Percentiles rank a stretch among this genome's conserved stretches.
Evolutionary conservation across 2,797 vertebrate genomes (phyloP).

Genomic region (Sandelia bainsii): DNA sequence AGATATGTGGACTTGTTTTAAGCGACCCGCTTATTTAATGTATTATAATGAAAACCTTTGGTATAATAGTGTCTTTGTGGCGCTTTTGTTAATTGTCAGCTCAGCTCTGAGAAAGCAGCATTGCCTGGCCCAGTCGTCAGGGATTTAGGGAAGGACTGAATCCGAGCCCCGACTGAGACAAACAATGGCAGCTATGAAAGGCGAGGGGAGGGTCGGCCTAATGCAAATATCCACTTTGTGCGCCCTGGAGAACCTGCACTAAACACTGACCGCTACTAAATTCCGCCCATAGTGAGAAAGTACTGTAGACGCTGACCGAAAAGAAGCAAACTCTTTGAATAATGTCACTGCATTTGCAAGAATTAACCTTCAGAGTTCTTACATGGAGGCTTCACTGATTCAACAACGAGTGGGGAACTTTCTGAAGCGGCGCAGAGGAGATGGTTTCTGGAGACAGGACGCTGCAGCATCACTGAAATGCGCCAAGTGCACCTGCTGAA

Average conservation of each 20-base stretch:
- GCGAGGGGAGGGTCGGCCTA: slow-evolving; percentile 84
- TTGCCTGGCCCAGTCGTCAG: slow-evolving; percentile 76
- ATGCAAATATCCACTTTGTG: slow-evolving; percentile 86
- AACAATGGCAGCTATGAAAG: slow-evolving; percentile 86
- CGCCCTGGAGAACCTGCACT: slow-evolving; percentile 72
- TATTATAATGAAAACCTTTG: slow-evolving; percentile 12
- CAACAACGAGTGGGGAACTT: slow-evolving; percentile 48
- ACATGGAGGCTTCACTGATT: slow-evolving; percentile 10
- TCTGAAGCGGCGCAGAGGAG: background rate
- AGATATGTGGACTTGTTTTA: background rate
- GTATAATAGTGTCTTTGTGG: slow-evolving; percentile 58
- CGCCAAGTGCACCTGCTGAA: slow-evolving; percentile 74
- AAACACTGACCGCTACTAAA: slow-evolving; percentile 68
- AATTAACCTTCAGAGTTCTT: background rate
- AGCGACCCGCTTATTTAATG: slow-evolving; percentile 1
- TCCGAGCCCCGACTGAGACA: slow-evolving; percentile 83
- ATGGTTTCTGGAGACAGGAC: slow-evolving; percentile 28
- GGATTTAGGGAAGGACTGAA: slow-evolving; percentile 84
- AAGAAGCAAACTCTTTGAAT: background rate
- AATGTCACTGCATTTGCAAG: background rate
- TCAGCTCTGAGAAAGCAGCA: slow-evolving; percentile 59
- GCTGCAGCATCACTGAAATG: slow-evolving; percentile 54
- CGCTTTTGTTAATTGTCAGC: slow-evolving; percentile 65
- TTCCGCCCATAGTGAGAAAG: slow-evolving; percentile 52
- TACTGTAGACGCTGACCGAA: slow-evolving; percentile 27